phyloP scores from a whole-genome alignment of 2,113 vertebrate genomes.

The Pedionomus torquatus region DNA sequence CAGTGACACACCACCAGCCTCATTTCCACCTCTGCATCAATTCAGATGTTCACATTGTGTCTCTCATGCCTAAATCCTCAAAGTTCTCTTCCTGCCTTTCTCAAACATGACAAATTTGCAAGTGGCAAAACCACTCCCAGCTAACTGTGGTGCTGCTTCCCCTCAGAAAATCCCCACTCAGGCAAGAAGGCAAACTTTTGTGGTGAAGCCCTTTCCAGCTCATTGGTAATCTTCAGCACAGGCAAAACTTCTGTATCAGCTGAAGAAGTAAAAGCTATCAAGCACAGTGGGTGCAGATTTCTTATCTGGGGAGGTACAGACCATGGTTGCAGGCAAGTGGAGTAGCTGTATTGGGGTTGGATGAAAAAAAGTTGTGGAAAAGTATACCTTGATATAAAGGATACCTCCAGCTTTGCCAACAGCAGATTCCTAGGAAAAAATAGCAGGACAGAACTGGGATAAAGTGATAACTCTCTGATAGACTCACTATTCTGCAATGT shows the following conservation, averaged over 20 bases:
- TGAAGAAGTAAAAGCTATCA: neutral
- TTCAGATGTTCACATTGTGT: accelerated
- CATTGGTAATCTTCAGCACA: neutral
- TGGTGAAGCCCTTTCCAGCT: neutral
- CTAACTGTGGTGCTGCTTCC: neutral
- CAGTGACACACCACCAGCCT: neutral
- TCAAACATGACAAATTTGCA: neutral
- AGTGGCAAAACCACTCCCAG: neutral
- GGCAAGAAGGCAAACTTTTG: neutral
- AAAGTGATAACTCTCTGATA: neutral
- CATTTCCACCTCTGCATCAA: neutral
- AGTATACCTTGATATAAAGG: neutral
- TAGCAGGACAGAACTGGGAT: neutral
- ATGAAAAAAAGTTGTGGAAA: neutral
- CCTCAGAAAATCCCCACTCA: neutral
- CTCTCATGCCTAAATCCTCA: neutral
- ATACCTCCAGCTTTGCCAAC: neutral
- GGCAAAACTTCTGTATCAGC: neutral
- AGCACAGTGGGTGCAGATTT: neutral
- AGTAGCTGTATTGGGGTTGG: neutral
- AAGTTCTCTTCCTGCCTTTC: neutral
- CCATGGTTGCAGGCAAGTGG: neutral
- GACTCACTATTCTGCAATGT: neutral
- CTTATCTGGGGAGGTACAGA: neutral
- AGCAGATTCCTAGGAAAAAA: neutral